These are phyloP conservation scores for Phortica okadai DNA, from an alignment of 2,888 invertebrate species.

Conservation along the genomic window DNA sequence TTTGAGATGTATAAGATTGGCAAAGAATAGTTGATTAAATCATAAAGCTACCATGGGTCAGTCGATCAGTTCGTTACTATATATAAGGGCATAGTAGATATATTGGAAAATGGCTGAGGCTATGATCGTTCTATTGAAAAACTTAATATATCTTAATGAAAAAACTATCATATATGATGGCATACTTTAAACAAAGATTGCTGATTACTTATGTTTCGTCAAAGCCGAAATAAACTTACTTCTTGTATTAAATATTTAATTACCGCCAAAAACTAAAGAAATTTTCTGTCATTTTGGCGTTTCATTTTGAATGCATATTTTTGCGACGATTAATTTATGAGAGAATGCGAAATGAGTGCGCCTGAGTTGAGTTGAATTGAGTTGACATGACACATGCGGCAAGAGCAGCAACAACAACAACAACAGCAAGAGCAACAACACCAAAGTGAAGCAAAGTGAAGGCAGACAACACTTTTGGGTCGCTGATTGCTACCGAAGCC, in stretches of 20 bases:
- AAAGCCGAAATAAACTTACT: not conserved
- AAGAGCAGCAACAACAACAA: not conserved
- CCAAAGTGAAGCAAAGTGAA: not conserved
- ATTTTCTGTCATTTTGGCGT: not conserved
- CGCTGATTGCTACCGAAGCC: slow-evolving; percentile 48
- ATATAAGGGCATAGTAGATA: too few species aligned
- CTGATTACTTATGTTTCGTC: not conserved
- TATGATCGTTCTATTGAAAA: too few species aligned
- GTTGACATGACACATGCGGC: slow-evolving; percentile 14
- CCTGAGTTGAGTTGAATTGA: not conserved
- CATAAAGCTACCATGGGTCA: too few species aligned
- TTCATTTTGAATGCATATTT: slow-evolving; percentile 10
- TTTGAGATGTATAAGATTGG: too few species aligned
- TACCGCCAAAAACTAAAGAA: not conserved
- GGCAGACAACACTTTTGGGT: slow-evolving; percentile 1
- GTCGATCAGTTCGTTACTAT: too few species aligned
- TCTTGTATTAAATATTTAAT: not conserved
- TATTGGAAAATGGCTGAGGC: too few species aligned
- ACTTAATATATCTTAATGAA: too few species aligned
- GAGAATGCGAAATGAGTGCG: slow-evolving; percentile 7
- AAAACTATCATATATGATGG: too few species aligned
- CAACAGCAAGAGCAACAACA: not conserved
- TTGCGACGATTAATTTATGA: slow-evolving; percentile 24
- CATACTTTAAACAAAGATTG: not conserved
- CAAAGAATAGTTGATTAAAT: too few species aligned